Base-by-base conservation (phyloP, 64 coral and sea anemone genomes). In the Astreopora myriophthalma region DNA sequence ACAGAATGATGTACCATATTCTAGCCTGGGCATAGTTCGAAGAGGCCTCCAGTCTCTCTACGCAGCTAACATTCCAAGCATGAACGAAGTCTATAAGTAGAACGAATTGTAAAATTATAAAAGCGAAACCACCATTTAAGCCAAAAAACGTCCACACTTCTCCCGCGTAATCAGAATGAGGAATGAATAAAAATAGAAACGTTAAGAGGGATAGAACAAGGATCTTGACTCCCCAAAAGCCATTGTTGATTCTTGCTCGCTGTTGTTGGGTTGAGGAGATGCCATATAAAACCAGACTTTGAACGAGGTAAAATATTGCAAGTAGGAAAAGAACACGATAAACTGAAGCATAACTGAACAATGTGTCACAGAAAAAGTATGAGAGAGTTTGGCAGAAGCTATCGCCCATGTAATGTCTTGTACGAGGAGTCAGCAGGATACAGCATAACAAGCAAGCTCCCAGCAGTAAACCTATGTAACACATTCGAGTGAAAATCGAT, bases 121-220 rank as follows among this genome's bases (percentile, higher is more conserved):
- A 99, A 9, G 90, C 91, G 78, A 99, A 99, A 0, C 94, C 94
- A 13, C 94, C 97, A 39, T 99, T 99, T 5, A 99, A 48, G 22
- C 94, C 97, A 44, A 99, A 99, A 76, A 99, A 99, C 22, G 92
- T 90, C 97, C 97, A 99, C 6, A 99, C 88, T 79, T 99, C 97
- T 8, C 97, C 97, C 22, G 85, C 94, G 67, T 96, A 99, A 30
- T 99, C 97, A 10, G 86, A 96, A 49, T 95, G 97, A 0, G 97
- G 97, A 29, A 99, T 84, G 19, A 99, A 79, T 27, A 99, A 73
- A 81, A 99, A 99, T 19, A 57, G 22, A 48, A 96, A 90, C 14
- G 86, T 92, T 16, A 96, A 48, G 44, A 93, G 1, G 2, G 94
- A 82, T 17, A 99, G 78, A 6, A 90, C 8, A 0, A 95, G 32